Conservation (phyloP, 2,113 vertebrate species). For the Upupa epops region DNA sequence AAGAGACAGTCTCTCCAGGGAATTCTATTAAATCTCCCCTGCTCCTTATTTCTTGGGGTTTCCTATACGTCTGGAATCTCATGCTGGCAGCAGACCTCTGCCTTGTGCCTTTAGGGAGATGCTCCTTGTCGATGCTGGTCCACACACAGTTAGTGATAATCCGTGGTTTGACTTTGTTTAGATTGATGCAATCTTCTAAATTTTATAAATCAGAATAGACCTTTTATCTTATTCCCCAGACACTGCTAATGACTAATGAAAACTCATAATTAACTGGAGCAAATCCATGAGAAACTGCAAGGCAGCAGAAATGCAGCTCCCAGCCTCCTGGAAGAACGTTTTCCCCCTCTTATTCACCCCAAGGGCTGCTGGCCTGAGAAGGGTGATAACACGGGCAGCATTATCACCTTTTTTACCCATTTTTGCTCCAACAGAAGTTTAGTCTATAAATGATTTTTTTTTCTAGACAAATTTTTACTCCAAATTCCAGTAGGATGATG, state of each 20-base stretch:
- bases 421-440: background rate
- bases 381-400: background rate
- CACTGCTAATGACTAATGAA: conserved; percentile 28
- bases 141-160: background rate
- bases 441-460: background rate
- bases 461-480: background rate
- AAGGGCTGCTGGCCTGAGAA: background rate
- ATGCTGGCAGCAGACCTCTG: background rate
- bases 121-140: background rate
- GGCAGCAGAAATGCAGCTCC: background rate
- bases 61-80: accelerated
- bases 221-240: background rate
- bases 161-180: background rate
- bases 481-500: background rate
- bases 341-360: background rate
- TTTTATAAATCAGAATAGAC: background rate
- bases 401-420: background rate
- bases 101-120: accelerated
- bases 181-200: background rate
- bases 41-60: background rate
- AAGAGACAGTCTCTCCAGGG: background rate
- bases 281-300: background rate
- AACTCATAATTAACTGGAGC: conserved; percentile 3
- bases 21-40: no score
- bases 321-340: background rate